Conservation (phyloP, 2,797 vertebrate genomes). For the Distichodus sexfasciatus region DNA sequence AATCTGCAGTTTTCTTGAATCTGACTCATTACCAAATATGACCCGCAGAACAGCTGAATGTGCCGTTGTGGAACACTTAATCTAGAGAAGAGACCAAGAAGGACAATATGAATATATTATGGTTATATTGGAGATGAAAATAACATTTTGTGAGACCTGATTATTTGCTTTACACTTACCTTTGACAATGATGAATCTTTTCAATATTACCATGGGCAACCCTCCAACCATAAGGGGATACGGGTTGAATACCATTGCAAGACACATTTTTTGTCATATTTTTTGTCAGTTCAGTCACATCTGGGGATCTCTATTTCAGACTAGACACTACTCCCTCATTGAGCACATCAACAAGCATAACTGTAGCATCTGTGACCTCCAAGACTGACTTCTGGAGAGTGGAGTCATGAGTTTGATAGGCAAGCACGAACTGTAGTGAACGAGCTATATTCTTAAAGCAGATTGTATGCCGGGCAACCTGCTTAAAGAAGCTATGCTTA, state of each 20-base stretch:
- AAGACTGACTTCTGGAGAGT: constrained; percentile 34
- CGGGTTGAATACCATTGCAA: constrained; percentile 38
- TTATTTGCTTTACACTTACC: background rate
- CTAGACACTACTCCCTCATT: constrained; percentile 14
- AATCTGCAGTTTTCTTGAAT: constrained; percentile 27
- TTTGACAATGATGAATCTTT: constrained; percentile 1
- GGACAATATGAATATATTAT: background rate
- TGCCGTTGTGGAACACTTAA: constrained; percentile 14
- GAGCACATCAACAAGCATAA: constrained; percentile 47
- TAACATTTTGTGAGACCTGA: background rate
- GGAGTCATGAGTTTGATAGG: no score
- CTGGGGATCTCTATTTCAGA: constrained; percentile 30
- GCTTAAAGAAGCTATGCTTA: no score
- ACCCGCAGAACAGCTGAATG: constrained; percentile 5
- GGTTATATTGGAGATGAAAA: background rate
- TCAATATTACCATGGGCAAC: background rate
- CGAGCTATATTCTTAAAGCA: no score
- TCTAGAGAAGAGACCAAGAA: background rate
- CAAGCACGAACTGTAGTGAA: no score
- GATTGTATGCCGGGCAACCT: no score
- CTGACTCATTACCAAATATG: constrained; percentile 28
- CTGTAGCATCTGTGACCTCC: constrained; percentile 38
- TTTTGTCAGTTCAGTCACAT: constrained; percentile 36
- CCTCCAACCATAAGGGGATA: constrained; percentile 28
- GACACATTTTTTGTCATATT: constrained; percentile 38